These are phyloP conservation scores for Bothrops jararaca DNA, from an alignment of 2,113 vertebrate species.

Conservation along the genomic window DNA sequence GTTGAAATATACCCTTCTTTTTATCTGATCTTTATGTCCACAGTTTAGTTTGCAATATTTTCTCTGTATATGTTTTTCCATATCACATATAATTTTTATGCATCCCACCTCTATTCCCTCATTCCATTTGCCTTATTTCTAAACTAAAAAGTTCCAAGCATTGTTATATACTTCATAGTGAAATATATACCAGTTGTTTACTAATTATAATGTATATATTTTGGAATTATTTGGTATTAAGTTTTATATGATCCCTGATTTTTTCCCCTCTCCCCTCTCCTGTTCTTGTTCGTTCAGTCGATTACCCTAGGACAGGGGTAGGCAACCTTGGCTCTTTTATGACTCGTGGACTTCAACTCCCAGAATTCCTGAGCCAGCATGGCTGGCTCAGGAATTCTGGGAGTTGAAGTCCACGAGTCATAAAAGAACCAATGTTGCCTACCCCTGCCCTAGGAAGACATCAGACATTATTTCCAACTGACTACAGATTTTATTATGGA, in stretches of 20 bases:
- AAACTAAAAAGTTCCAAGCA: neutral
- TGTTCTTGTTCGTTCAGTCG: neutral
- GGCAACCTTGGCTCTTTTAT: no score
- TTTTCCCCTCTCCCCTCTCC: neutral
- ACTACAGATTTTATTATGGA: neutral
- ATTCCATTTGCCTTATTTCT: neutral
- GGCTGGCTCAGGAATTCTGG: no score
- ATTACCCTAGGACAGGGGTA: no score
- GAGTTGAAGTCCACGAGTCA: no score
- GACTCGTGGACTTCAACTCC: no score
- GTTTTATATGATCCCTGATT: neutral
- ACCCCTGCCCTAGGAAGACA: no score
- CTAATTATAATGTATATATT: neutral
- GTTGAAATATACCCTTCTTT: neutral
- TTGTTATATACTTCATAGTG: neutral
- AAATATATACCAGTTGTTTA: neutral
- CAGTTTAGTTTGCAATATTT: neutral
- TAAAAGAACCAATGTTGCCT: no score
- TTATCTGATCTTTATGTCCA: neutral
- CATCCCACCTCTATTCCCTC: neutral
- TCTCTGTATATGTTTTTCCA: neutral
- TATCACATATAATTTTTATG: neutral
- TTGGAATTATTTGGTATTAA: neutral
- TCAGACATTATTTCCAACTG: neutral
- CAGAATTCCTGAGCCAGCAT: no score